Conservation (phyloP, 2,888 invertebrate species). For the Drosophila sordidula region DNA sequence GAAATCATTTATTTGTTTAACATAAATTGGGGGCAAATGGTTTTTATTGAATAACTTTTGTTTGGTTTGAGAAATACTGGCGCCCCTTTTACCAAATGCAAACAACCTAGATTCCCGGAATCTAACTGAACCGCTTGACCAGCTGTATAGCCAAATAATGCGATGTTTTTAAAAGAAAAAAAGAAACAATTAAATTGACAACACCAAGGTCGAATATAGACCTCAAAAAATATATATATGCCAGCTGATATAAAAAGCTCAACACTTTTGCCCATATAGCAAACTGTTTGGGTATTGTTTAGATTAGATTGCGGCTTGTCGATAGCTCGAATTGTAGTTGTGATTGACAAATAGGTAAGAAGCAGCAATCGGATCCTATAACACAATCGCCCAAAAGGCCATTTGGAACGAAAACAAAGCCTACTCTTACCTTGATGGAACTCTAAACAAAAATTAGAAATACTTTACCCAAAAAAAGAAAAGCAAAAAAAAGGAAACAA, state of each 20-base stretch:
- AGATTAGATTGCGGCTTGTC: conserved; percentile 55
- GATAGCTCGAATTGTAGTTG: conserved; percentile 28
- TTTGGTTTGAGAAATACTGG: conserved; percentile 14
- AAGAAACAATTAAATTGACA: conserved; percentile 6
- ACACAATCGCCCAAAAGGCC: not conserved
- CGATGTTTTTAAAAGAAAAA: not conserved
- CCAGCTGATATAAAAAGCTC: conserved; percentile 41
- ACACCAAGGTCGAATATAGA: conserved; percentile 34
- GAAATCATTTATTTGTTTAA: conserved; percentile 14
- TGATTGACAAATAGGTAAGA: conserved; percentile 28
- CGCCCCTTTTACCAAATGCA: conserved; percentile 10
- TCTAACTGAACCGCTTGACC: conserved; percentile 18
- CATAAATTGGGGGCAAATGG: conserved; percentile 23
- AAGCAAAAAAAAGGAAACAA: conserved; percentile 2
- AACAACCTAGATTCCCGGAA: conserved; percentile 33
- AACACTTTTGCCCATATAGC: conserved; percentile 24
- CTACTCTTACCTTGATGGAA: conserved; percentile 35
- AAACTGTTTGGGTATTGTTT: conserved; percentile 27
- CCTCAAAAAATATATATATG: not conserved
- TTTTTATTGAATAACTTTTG: conserved; percentile 13
- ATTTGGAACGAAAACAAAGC: not conserved
- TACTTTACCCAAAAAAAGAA: conserved; percentile 14
- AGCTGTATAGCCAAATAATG: conserved; percentile 13
- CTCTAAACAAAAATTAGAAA: conserved; percentile 20
- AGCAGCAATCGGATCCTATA: not conserved